Conservation (phyloP, 2,888 invertebrate species). For the Prosopocoilus inquinatus region DNA sequence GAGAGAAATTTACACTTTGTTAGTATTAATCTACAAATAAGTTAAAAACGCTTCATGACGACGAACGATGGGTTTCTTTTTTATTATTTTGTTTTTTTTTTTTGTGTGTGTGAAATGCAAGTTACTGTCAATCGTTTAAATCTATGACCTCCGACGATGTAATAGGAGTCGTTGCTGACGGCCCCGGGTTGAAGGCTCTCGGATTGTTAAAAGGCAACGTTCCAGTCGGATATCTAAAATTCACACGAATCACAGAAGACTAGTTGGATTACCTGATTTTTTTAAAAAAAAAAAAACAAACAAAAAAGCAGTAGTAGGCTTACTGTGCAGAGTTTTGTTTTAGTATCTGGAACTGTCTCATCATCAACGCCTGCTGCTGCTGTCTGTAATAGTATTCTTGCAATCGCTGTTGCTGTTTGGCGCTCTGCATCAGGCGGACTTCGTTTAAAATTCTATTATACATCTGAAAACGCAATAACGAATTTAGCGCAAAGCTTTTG, state of each 20-base stretch:
- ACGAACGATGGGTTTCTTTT: too few relatives aligned
- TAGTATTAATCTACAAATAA: too few relatives aligned
- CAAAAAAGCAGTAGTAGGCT: background rate
- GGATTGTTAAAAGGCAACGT: too few relatives aligned
- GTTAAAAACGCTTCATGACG: too few relatives aligned
- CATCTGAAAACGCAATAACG: conserved; percentile 26
- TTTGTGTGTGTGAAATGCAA: too few relatives aligned
- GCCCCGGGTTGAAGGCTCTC: background rate
- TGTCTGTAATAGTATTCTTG: conserved; percentile 19
- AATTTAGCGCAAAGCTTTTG: conserved; percentile 7
- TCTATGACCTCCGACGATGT: conserved; percentile 11
- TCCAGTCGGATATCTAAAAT: too few relatives aligned
- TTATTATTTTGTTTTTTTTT: too few relatives aligned
- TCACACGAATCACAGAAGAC: too few relatives aligned
- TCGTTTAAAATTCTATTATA: conserved; percentile 40
- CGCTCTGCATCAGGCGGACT: conserved; percentile 35
- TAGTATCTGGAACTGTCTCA: conserved; percentile 9
- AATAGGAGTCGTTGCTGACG: background rate
- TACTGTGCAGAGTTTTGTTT: background rate
- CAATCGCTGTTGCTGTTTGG: conserved; percentile 23
- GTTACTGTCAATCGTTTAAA: conserved; percentile 14
- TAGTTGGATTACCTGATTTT: background rate
- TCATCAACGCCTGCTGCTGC: conserved; percentile 19
- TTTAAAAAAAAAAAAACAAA: conserved; percentile 2
- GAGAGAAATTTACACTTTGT: too few relatives aligned